Conservation (phyloP, 2,113 vertebrate genomes). For the Brachypodius melanocephalos region DNA sequence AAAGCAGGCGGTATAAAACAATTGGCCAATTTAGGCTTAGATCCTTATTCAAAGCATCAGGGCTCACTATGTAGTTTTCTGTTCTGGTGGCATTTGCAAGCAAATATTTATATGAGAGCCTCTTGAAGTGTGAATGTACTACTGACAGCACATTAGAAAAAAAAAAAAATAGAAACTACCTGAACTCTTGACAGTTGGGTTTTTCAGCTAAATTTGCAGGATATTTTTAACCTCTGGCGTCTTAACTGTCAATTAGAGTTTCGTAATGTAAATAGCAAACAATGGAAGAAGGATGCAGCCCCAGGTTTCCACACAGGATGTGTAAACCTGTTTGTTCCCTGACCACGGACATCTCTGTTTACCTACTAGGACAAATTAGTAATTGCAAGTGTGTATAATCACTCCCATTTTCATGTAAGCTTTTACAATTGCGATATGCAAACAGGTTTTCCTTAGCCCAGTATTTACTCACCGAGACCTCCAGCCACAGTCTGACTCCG, state of each 20-base stretch:
- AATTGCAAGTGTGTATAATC: background rate
- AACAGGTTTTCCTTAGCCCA: background rate
- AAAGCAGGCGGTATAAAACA: background rate
- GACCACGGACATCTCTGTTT: background rate
- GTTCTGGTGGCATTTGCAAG: conserved; percentile 12
- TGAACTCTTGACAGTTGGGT: background rate
- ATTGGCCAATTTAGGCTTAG: background rate
- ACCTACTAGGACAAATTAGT: background rate
- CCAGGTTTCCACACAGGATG: background rate
- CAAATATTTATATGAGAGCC: conserved; percentile 51
- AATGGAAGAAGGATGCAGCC: background rate
- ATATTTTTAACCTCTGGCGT: conserved; percentile 40
- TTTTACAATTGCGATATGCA: background rate
- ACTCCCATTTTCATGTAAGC: background rate
- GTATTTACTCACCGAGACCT: background rate
- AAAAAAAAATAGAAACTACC: background rate
- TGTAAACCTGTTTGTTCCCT: conserved; percentile 5
- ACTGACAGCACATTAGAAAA: background rate
- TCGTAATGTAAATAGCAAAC: conserved; percentile 35
- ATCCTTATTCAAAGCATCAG: background rate
- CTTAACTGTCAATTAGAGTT: conserved; percentile 15
- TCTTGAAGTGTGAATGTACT: conserved; percentile 36
- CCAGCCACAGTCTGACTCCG: background rate
- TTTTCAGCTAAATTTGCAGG: background rate
- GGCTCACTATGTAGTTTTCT: conserved; percentile 23